A percentile compares a stretch with the other conserved stretches of the same genome.
Evolutionary conservation across 2,888 invertebrate genomes (phyloP).

Genomic region (Malthinus flaveolus): DNA sequence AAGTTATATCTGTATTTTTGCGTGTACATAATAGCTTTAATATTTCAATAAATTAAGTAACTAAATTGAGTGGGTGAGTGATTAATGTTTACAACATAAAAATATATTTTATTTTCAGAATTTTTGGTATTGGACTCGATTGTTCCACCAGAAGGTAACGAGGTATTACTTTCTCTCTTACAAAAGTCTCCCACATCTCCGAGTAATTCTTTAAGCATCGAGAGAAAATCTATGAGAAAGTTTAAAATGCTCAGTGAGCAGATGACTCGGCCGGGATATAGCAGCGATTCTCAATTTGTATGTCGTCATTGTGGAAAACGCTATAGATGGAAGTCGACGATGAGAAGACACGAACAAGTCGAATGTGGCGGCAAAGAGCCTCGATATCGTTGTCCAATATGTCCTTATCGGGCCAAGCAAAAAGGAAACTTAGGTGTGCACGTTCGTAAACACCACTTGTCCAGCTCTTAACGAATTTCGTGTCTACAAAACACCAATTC

Average conservation of each 20-base stretch:
- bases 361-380: constrained; percentile 83
- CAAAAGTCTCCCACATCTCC: constrained; percentile 23
- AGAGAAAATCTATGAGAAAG: constrained; percentile 50
- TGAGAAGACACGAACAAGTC: constrained; percentile 82
- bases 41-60: background rate
- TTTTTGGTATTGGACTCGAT: constrained; percentile 49
- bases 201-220: constrained; percentile 29
- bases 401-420: constrained; percentile 80
- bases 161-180: constrained; percentile 32
- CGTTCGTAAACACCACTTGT: constrained; percentile 73
- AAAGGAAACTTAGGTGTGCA: constrained; percentile 82
- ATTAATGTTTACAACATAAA: no score
- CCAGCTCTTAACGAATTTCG: background rate
- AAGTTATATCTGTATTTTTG: background rate
- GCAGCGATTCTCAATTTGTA: constrained; percentile 63
- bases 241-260: constrained; percentile 33
- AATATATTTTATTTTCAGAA: constrained; percentile 42
- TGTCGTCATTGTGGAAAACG: constrained; percentile 82
- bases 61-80: background rate
- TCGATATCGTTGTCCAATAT: constrained; percentile 79
- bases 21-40: background rate
- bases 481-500: background rate
- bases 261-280: constrained; percentile 43
- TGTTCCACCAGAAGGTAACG: constrained; percentile 41
- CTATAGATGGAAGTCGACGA: constrained; percentile 84